A percentile compares a stretch with the other conserved stretches of the same genome.
Evolutionary conservation across 2,888 invertebrate species (phyloP).

Genomic region (Chrysomela aeneicollis): DNA sequence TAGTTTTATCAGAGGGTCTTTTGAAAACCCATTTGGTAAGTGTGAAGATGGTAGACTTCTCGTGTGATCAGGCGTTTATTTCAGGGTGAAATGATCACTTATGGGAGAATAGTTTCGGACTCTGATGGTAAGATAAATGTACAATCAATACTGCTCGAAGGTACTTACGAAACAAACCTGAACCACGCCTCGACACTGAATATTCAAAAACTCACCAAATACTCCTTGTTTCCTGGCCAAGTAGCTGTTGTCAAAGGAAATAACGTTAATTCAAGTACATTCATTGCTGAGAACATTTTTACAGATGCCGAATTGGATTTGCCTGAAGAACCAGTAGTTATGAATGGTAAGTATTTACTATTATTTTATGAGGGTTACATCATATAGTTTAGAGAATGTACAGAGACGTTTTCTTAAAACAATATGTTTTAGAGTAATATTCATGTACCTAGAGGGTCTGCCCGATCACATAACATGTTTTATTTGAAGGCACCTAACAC

Average conservation of each 20-base stretch:
- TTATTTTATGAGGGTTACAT: too few relatives aligned
- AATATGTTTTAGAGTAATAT: too few relatives aligned
- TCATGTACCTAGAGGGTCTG: too few relatives aligned
- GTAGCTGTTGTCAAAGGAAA: constrained; percentile 77
- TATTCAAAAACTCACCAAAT: constrained; percentile 65
- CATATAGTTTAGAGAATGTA: too few relatives aligned
- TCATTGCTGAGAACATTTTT: constrained; percentile 73
- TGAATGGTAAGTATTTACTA: constrained; percentile 47
- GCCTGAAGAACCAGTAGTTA: constrained; percentile 60
- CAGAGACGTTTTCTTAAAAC: too few relatives aligned
- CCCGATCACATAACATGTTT: too few relatives aligned
- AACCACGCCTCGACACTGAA: constrained; percentile 58
- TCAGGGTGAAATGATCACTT: constrained; percentile 52
- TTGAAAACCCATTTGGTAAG: constrained; percentile 37
- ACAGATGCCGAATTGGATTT: constrained; percentile 64
- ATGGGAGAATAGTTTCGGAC: constrained; percentile 81
- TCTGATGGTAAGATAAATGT: constrained; percentile 76
- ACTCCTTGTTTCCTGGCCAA: constrained; percentile 82
- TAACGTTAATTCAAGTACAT: constrained; percentile 73
- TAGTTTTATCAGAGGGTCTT: constrained; percentile 47
- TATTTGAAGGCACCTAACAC: too few relatives aligned
- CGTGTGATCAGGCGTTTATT: constrained; percentile 2
- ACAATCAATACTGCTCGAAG: constrained; percentile 75
- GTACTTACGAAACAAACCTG: constrained; percentile 66
- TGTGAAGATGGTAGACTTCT: not conserved